A percentile compares a stretch with the other conserved stretches of the same genome.
phyloP scores from a whole-genome alignment of 2,113 vertebrate species.

The Sitta europaea region DNA sequence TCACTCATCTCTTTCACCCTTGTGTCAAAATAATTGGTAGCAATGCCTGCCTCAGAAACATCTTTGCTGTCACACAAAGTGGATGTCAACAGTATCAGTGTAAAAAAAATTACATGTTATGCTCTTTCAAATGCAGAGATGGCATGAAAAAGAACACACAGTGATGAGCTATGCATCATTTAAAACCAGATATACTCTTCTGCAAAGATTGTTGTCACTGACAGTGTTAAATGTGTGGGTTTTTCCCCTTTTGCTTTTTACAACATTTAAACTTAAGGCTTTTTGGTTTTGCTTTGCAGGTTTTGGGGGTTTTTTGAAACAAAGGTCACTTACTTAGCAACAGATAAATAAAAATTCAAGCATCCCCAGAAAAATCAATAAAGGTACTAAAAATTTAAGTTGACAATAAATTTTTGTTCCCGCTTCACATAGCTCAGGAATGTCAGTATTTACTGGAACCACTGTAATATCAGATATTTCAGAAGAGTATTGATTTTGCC shows the following conservation, averaged over 20 bases:
- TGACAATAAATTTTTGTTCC: conserved; percentile 82
- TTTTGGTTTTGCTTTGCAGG: neutral
- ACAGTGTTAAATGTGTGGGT: neutral
- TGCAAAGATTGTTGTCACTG: neutral
- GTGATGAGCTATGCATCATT: neutral
- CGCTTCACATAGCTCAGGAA: conserved; percentile 73
- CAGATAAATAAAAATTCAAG: conserved; percentile 82
- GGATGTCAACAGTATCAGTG: neutral
- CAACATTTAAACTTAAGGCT: conserved; percentile 16
- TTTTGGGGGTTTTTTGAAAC: neutral
- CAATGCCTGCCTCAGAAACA: neutral
- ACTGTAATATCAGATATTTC: conserved; percentile 79
- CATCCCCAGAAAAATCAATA: conserved; percentile 76
- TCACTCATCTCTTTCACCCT: neutral
- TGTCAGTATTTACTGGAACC: conserved; percentile 80
- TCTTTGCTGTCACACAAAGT: neutral
- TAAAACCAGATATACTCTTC: neutral
- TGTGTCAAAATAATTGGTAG: conserved; percentile 1
- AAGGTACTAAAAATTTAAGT: conserved; percentile 78
- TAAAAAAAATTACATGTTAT: neutral
- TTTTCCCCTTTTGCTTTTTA: neutral
- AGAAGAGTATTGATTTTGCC: conserved; percentile 81
- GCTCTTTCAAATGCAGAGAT: neutral
- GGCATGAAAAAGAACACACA: neutral
- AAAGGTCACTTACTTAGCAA: conserved; percentile 75